Evolutionary conservation across 2,888 invertebrate genomes (phyloP), one percentile per base, ranked within the genome.

Genomic region (Hyppa rectilinea): DNA sequence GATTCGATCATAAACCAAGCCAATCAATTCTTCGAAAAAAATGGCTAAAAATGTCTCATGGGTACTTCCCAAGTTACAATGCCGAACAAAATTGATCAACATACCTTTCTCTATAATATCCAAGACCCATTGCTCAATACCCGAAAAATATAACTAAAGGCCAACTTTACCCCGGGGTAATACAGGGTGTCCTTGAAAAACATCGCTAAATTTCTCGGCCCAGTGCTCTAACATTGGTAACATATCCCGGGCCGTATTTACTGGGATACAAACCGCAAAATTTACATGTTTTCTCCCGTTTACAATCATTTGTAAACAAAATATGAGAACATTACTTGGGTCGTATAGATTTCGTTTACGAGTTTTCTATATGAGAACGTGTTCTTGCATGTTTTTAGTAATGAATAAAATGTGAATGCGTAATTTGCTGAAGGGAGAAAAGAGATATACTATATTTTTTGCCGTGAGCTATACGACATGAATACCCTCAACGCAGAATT

Each of bases 231-330:
- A 83, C 60, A 83, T 71, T 63, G 71, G 55, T 59, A 59, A 74
- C 58, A 70, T 50, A 74, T 70, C 52, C 71, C 58, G 2, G 52
- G 20, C 60, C 66, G 23, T 82, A 73, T 73, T 63, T 65, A 74
- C 64, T 40, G 34, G 31, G n/a, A 67, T 47, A 58, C 45, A 59
- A 63, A 58, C 80, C 68, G 60, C 62, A 43, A 62, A 82, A 82
- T 80, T 83, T 71, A 66, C 80, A 80, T 83, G 75, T 70, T 65
- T 64, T 43, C 63, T 38, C 56, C 12, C 63, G 29, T 80, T 82
- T 61, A 80, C 74, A 79, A 74, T 74, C n/a, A 80, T 80, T 82
- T 83, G 83, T 74, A 62, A 80, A 80, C 69, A 80, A 74, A 67
- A 80, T 80, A 83, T 60, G 47, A 49, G 29, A 49, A 45, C 63